phyloP scores from a whole-genome alignment of 30 jellyfish, hydroid and myxozoan species.

The Catostylus mosaicus region DNA sequence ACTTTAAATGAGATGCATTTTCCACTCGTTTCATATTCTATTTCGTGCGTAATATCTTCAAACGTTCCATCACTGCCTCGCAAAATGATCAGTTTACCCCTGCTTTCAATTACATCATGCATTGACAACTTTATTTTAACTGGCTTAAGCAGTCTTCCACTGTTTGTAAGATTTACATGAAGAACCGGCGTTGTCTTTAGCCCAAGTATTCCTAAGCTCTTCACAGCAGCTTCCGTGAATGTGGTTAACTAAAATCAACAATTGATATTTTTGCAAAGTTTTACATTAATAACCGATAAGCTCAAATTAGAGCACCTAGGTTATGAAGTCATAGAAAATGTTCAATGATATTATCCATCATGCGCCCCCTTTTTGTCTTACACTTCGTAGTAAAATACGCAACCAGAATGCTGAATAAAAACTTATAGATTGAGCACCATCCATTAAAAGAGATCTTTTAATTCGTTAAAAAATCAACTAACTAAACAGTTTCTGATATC shows the following conservation, averaged over 20 bases:
- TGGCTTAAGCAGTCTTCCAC: background rate
- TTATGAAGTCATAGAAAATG: too few species aligned
- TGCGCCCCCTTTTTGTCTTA: too few species aligned
- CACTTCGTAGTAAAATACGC: too few species aligned
- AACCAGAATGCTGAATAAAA: too few species aligned
- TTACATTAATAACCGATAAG: too few species aligned
- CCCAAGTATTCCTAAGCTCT: background rate
- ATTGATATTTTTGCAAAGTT: too few species aligned
- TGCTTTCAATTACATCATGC: background rate
- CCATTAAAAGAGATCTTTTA: too few species aligned
- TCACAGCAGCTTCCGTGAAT: constrained; percentile 14
- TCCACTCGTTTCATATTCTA: background rate
- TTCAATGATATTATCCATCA: too few species aligned
- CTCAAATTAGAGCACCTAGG: too few species aligned
- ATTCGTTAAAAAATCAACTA: too few species aligned
- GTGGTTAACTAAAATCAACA: constrained; percentile 9
- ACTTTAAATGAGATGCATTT: constrained; percentile 5
- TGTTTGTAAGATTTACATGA: background rate
- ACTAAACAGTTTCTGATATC: too few species aligned
- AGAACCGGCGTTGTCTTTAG: constrained; percentile 17
- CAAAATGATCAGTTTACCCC: constrained; percentile 8
- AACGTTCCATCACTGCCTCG: constrained; percentile 7
- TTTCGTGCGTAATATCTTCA: background rate
- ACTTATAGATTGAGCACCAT: too few species aligned
- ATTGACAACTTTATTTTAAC: constrained; percentile 18